Base-by-base conservation (phyloP, 2,797 vertebrate species). In the Phataginus tricuspis region DNA sequence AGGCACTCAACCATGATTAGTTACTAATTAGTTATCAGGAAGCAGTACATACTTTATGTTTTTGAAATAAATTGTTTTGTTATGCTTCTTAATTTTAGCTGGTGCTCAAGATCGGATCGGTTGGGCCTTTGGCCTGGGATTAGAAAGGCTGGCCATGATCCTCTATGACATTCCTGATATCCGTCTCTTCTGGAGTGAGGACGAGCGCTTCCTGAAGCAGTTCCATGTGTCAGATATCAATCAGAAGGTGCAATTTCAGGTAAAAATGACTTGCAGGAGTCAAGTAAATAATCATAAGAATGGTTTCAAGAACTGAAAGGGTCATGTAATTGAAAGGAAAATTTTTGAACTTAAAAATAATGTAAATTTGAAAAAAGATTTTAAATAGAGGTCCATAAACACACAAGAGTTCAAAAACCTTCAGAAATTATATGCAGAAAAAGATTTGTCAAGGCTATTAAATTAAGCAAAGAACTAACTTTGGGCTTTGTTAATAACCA, bases 71-170 rank as follows among this genome's bases (percentile, higher is more conserved):
- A 0, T 64, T 51, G 4, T 61, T 94, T 55, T 71, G 34, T 93
- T 97, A 97, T 64, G 88, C 97, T 96, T 49, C 91, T 66, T 94
- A 16, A 19, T 97, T 98, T 83, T 98, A 99, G 99, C 99, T 71
- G 99, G 99, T 21, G 99, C 99, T 1, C 98, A 95, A 10, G 98
- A 99, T 97, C 99, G 99, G 98, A 98, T 99, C 9, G 99, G 99
- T 95, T 99, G 99, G 99, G 99, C 99, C 0, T 99, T 99, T 96
- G 99, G 99, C 63, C 98, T 99, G 34, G 99, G 99, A 18, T 98
- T 99, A 98, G 99, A 99, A 98, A 98, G 99, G 14, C 98, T 99
- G 97, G 99, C 99, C 94, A 99, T 99, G 99, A 98, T 99, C 83
- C 99, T 99, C 39, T 99, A 99, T 0, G 25, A 98, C 77, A 99